phyloP scores from a whole-genome alignment of 2,113 vertebrate species.

The Chlorocebus sabaeus region DNA sequence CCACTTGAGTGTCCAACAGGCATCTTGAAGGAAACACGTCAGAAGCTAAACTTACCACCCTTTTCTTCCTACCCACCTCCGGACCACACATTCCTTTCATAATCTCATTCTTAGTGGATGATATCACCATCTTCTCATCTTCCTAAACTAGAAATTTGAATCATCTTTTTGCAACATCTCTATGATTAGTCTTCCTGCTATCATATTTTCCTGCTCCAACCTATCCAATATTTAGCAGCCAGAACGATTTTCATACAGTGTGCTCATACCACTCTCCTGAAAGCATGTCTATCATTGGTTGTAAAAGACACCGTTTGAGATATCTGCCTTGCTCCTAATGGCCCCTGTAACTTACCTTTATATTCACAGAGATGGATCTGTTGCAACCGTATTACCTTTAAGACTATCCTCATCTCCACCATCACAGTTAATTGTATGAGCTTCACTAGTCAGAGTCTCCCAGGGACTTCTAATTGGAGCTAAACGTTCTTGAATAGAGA shows the following conservation, averaged over 20 bases:
- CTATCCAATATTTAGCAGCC: background rate
- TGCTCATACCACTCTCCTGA: background rate
- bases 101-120: background rate
- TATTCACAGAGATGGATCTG: background rate
- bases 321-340: background rate
- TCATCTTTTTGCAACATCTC: background rate
- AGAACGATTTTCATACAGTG: background rate
- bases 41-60: background rate
- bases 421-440: background rate
- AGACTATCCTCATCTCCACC: background rate
- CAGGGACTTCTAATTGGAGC: background rate
- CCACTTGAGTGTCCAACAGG: background rate
- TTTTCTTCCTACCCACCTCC: background rate
- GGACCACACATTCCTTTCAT: background rate
- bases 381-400: background rate
- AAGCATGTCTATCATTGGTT: background rate
- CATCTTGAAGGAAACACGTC: background rate
- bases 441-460: background rate
- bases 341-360: background rate
- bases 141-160: background rate
- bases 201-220: background rate
- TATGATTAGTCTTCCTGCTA: background rate
- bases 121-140: background rate
- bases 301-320: background rate
- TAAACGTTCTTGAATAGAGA: background rate